Percentiles rank a stretch among this genome's conserved stretches.
These are phyloP conservation scores for Pocillopora damicornis DNA, from an alignment of 64 coral and sea anemone species.

Conservation along the genomic window DNA sequence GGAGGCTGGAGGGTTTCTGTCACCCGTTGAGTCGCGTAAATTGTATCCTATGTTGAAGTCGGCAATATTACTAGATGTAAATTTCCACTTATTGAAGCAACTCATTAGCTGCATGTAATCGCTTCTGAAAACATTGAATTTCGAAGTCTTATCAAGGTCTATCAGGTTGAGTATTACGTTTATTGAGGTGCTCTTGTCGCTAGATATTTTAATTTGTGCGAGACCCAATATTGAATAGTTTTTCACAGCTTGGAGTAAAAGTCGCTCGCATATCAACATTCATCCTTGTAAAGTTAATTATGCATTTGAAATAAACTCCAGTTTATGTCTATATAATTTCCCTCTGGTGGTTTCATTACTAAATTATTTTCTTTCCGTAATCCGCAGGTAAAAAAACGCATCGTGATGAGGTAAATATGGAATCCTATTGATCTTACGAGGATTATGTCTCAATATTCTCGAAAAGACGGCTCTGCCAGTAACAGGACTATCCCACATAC, in stretches of 20 bases:
- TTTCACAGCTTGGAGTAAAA: slow-evolving; percentile 6
- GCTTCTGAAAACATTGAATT: not conserved
- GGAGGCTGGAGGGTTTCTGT: not conserved
- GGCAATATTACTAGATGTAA: not conserved
- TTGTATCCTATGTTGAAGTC: not conserved
- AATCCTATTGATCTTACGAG: slow-evolving; percentile 16
- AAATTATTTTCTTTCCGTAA: not conserved
- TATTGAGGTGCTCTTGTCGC: not conserved
- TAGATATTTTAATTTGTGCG: not conserved
- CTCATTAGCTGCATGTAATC: not conserved
- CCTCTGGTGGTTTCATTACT: not conserved
- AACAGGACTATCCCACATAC: slow-evolving; percentile 82
- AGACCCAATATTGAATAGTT: slow-evolving; percentile 4
- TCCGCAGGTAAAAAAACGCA: not conserved
- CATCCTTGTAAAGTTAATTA: slow-evolving; percentile 17
- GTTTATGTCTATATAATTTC: not conserved
- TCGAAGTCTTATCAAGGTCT: not conserved
- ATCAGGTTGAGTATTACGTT: not conserved
- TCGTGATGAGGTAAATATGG: not conserved
- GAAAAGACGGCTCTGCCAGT: slow-evolving; percentile 51
- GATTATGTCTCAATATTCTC: slow-evolving; percentile 73
- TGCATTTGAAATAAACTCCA: not conserved
- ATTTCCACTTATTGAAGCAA: not conserved
- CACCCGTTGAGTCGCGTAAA: slow-evolving; percentile 1
- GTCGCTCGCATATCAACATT: slow-evolving; percentile 22